Conservation (phyloP, 2,797 vertebrate genomes). For the Odontamblyopus lacepedii region DNA sequence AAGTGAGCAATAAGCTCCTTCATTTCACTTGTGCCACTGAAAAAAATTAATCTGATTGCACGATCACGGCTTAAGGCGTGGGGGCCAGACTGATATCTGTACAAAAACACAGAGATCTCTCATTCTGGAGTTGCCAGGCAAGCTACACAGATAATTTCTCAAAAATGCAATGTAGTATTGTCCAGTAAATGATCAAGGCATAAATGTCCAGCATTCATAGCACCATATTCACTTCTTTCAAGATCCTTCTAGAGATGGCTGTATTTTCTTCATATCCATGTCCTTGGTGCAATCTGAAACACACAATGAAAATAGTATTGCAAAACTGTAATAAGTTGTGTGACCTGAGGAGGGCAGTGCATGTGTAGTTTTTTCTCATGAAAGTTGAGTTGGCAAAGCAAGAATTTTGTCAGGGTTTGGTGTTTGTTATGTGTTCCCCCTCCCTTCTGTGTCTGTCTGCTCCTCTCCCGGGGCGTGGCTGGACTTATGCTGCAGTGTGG, state of each 20-base stretch:
- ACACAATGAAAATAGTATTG: background rate
- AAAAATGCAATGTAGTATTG: background rate
- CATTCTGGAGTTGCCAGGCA: too few relatives aligned
- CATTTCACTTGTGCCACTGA: too few relatives aligned
- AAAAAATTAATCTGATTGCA: too few relatives aligned
- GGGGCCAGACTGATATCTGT: too few relatives aligned
- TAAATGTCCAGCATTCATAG: conserved; percentile 5
- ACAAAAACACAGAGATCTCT: too few relatives aligned
- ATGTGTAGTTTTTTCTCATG: background rate
- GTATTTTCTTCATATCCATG: conserved; percentile 47
- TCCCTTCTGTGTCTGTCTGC: too few relatives aligned
- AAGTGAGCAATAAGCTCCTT: too few relatives aligned
- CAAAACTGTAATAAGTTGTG: background rate
- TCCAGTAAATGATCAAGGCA: background rate
- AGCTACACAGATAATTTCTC: background rate
- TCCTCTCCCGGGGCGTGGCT: too few relatives aligned
- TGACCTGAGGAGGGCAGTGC: background rate
- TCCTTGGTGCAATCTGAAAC: conserved; percentile 48
- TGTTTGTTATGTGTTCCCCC: too few relatives aligned
- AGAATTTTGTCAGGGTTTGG: too few relatives aligned
- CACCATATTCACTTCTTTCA: conserved; percentile 12
- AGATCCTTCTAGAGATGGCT: background rate
- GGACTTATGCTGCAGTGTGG: too few relatives aligned
- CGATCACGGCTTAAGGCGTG: too few relatives aligned
- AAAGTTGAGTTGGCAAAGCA: background rate